These are phyloP conservation scores for Thereva nobilitata DNA, from an alignment of 2,888 invertebrate genomes.

Conservation along the genomic window DNA sequence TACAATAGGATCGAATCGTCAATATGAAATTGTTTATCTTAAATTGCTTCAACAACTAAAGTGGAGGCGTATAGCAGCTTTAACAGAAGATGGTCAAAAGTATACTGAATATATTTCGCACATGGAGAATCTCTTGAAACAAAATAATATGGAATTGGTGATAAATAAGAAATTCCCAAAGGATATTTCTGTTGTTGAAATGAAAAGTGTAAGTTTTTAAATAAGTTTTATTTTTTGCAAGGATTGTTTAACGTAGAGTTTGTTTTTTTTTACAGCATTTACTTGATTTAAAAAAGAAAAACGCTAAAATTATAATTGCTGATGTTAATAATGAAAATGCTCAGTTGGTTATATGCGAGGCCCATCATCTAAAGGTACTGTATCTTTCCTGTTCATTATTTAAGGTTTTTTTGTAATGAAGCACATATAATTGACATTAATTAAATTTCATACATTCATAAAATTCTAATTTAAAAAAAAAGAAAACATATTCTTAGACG, in stretches of 20 bases:
- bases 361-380: constrained; percentile 56
- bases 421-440: background rate
- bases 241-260: background rate
- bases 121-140: constrained; percentile 68
- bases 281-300: constrained; percentile 66
- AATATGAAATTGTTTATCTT: constrained; percentile 65
- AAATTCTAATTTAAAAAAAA: no score
- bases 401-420: background rate
- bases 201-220: constrained; percentile 62
- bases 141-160: constrained; percentile 67
- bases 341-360: constrained; percentile 81
- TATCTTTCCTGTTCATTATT: background rate
- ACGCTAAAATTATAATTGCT: constrained; percentile 77
- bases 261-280: constrained; percentile 62
- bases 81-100: constrained; percentile 80
- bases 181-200: constrained; percentile 61
- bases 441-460: no score
- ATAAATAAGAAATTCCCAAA: constrained; percentile 72
- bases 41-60: constrained; percentile 63
- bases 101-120: constrained; percentile 76
- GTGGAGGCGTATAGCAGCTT: constrained; percentile 74
- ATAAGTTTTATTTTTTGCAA: constrained; percentile 1
- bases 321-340: constrained; percentile 75
- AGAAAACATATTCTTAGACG: no score
- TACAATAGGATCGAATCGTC: constrained; percentile 77